These are phyloP conservation scores for Pterocles burchelli DNA, from an alignment of 2,113 vertebrate genomes.

Conservation along the genomic window DNA sequence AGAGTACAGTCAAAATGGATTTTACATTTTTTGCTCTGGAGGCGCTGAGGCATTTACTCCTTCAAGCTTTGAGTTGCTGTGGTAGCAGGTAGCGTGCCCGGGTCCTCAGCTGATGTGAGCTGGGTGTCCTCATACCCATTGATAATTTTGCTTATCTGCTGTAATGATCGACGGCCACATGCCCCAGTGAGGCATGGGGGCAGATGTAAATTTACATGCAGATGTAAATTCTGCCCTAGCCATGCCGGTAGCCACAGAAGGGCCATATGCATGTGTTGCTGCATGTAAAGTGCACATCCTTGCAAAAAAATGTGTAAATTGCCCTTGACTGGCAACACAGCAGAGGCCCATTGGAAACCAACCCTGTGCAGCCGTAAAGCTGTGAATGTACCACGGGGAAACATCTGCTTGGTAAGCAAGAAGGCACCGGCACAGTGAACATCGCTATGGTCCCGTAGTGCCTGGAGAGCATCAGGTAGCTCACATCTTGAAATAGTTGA, in stretches of 20 bases:
- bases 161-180: neutral
- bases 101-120: neutral
- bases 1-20: neutral
- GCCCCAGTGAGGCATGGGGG: neutral
- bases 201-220: neutral
- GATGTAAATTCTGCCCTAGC: neutral
- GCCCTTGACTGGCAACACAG: neutral
- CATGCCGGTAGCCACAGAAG: neutral
- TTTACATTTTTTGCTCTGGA: neutral
- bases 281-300: neutral
- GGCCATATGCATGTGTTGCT: accelerated
- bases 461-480: neutral
- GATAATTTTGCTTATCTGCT: neutral
- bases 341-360: neutral
- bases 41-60: neutral
- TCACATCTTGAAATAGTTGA: slow-evolving; percentile 52
- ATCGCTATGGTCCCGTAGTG: accelerated
- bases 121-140: neutral
- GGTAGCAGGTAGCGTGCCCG: neutral
- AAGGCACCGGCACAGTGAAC: accelerated
- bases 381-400: neutral
- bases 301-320: neutral
- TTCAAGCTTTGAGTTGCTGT: neutral
- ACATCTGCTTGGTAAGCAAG: neutral
- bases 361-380: neutral